These are phyloP conservation scores for Bubo blakistoni DNA, from an alignment of 2,113 vertebrate species.

Conservation along the genomic window DNA sequence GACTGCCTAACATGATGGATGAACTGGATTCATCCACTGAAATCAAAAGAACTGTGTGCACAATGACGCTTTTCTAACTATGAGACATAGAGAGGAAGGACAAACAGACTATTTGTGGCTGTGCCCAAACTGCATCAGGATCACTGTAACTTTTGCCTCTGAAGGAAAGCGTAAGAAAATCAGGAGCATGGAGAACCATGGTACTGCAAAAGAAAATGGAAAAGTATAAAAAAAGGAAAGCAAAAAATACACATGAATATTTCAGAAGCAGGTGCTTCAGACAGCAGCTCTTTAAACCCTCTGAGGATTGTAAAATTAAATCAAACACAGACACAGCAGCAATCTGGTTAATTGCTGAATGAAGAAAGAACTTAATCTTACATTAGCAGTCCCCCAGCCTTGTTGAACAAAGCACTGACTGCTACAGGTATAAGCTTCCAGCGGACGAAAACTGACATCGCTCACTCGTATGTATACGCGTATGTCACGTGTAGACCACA, in stretches of 20 bases:
- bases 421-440: constrained; percentile 32
- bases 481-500: not conserved
- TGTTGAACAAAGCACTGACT: constrained; percentile 63
- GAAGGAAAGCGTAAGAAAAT: constrained; percentile 13
- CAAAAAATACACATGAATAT: not conserved
- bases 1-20: constrained; percentile 46
- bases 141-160: constrained; percentile 26
- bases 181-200: not conserved
- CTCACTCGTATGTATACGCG: not conserved
- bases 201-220: constrained; percentile 12
- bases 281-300: constrained; percentile 25
- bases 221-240: not conserved
- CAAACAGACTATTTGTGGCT: constrained; percentile 30
- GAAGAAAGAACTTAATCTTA: constrained; percentile 6
- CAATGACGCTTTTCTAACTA: constrained; percentile 41
- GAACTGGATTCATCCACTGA: constrained; percentile 79
- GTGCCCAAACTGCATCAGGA: constrained; percentile 25
- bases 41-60: constrained; percentile 11
- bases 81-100: constrained; percentile 15
- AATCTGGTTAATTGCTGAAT: constrained; percentile 64
- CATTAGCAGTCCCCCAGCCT: constrained; percentile 36
- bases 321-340: constrained; percentile 38
- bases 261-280: constrained; percentile 62
- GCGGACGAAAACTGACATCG: not conserved
- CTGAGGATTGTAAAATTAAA: constrained; percentile 28